A percentile compares a stretch with the other conserved stretches of the same genome.
Conservation (phyloP, 2,888 invertebrate genomes). For the Byasa hedistus region DNA sequence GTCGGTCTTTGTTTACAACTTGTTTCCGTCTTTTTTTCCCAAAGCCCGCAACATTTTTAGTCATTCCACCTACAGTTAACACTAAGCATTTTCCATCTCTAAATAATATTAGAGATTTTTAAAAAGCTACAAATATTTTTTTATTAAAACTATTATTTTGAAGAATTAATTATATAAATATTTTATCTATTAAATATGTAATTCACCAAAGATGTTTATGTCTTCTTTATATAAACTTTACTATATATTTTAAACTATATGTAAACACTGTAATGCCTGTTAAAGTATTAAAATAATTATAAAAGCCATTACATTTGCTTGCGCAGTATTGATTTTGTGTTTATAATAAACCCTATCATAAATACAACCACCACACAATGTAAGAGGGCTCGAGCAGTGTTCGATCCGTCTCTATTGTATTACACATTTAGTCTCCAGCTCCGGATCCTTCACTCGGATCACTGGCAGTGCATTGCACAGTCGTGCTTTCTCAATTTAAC, state of each 20-base stretch:
- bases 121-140: no score
- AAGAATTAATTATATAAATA: no score
- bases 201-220: no score
- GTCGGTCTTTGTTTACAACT: constrained; percentile 69
- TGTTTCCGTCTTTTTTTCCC: constrained; percentile 68
- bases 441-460: constrained; percentile 64
- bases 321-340: constrained; percentile 60
- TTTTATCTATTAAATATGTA: no score
- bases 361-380: constrained; percentile 49
- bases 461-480: constrained; percentile 60
- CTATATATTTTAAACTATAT: no score
- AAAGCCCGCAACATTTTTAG: constrained; percentile 56
- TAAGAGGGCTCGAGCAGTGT: constrained; percentile 51
- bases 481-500: constrained; percentile 52
- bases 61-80: background rate
- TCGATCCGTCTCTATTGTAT: constrained; percentile 67
- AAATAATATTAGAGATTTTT: no score
- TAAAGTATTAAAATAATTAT: no score
- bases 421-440: constrained; percentile 51
- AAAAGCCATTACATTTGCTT: constrained; percentile 18
- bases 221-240: no score
- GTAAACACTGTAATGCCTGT: no score
- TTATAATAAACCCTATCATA: constrained; percentile 63
- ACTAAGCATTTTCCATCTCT: no score
- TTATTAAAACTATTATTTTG: no score